Conservation (phyloP, 2,113 vertebrate species). For the Rynchops niger region DNA sequence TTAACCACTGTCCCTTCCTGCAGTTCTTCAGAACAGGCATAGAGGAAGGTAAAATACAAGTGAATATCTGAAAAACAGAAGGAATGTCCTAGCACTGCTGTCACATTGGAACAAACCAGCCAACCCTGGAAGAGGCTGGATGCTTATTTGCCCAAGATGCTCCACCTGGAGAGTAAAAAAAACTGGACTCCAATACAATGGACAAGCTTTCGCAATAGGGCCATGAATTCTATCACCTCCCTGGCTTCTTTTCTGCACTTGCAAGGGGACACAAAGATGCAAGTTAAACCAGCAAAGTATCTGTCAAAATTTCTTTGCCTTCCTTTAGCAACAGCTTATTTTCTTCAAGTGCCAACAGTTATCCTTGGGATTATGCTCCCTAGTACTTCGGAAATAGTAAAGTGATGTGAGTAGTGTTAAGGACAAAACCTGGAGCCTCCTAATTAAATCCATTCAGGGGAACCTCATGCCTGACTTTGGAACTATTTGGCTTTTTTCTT, state of each 20-base stretch:
- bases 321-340: background rate
- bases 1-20: background rate
- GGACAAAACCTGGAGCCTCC: background rate
- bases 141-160: background rate
- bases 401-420: background rate
- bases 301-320: background rate
- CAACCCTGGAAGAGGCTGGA: background rate
- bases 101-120: background rate
- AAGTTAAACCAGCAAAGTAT: background rate
- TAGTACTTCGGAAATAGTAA: background rate
- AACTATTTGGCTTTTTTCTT: background rate
- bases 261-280: background rate
- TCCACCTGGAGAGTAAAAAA: background rate
- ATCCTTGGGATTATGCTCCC: background rate
- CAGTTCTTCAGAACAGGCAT: background rate
- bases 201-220: background rate
- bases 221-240: background rate
- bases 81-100: background rate
- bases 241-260: background rate
- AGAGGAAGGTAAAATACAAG: background rate
- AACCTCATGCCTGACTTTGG: background rate
- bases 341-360: background rate
- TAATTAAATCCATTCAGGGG: background rate
- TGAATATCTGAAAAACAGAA: background rate
- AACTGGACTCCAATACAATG: accelerated